phyloP scores from a whole-genome alignment of 64 coral and sea anemone species.

The Stylophora pistillata region DNA sequence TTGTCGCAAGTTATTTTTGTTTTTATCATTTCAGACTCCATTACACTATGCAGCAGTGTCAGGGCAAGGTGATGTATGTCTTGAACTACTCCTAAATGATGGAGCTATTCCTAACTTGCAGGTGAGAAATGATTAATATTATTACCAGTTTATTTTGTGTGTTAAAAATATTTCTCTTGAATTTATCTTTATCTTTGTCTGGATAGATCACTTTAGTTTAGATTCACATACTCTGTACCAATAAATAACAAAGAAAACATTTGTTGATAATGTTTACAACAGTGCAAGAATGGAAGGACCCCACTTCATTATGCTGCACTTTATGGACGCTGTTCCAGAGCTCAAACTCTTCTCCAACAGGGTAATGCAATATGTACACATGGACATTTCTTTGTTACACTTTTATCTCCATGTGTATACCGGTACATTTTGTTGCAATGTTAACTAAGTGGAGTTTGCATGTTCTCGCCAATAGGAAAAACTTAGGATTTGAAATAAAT shows the following conservation, averaged over 20 bases:
- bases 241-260: not conserved
- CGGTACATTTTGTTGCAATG: no score
- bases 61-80: conserved; percentile 89
- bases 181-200: no score
- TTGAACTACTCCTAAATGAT: conserved; percentile 93
- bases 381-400: not conserved
- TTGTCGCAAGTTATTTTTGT: not conserved
- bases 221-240: not conserved
- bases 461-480: no score
- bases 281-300: conserved; percentile 91
- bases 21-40: conserved; percentile 64
- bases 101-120: conserved; percentile 93
- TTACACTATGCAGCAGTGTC: conserved; percentile 91
- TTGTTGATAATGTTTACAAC: not conserved
- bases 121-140: conserved; percentile 23
- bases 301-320: conserved; percentile 93
- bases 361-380: conserved; percentile 15
- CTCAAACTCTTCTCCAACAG: conserved; percentile 95
- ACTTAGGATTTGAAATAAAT: no score
- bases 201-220: not conserved
- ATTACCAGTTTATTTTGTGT: not conserved
- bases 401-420: no score
- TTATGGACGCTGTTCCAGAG: conserved; percentile 85
- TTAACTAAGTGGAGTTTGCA: no score
- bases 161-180: no score